Base-by-base conservation (phyloP, 1,140 invertebrate species). In the Lamellibrachia luymesi region DNA sequence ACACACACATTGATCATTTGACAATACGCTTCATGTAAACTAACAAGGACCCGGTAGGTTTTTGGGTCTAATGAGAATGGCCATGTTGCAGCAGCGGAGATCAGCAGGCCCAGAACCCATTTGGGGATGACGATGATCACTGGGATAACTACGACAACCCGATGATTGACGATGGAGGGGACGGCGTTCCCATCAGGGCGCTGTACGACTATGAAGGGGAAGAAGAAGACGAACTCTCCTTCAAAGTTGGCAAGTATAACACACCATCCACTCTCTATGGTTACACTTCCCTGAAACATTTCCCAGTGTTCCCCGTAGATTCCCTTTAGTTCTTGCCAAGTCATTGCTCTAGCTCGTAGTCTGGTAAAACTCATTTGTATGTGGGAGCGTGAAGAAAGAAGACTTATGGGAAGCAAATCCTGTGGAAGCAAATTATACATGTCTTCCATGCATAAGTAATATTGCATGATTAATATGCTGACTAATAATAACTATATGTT, bases 161-260 rank as follows among this genome's bases (percentile, higher is more conserved):
- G 8, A 10, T 80, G 64, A 80, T 80, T 80, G 64, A 80, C 4
- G 64, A 80, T 22, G 64, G 64, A 80, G 64, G 64, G 17, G 64
- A 80, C 2, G 64, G 64, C 64, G 64, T 80, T 80, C 64, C 64
- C 64, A 80, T 80, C 64, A 80, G 98, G 95, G 99, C 99, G 51
- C 97, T 99, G 2, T 99, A 99, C 96, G 98, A 99, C 96, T 99
- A 99, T 96, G 98, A 98, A 94, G 98, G 98, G 94, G 98, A 98
- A 2, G 99, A 99, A 97, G 98, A 98, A 94, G 99, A 99, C 97
- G 99, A 99, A 96, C 97, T 99, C 25, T 98, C 97, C 96, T 99
- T 99, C 96, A 98, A 98, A 97, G 98, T 98, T 97, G 99, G 99
- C 99, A 96, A 94, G 95, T 95, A 27, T 80, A 10, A 17, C 17